phyloP scores from a whole-genome alignment of 1,140 invertebrate species.

The Zaprionus camerounensis region DNA sequence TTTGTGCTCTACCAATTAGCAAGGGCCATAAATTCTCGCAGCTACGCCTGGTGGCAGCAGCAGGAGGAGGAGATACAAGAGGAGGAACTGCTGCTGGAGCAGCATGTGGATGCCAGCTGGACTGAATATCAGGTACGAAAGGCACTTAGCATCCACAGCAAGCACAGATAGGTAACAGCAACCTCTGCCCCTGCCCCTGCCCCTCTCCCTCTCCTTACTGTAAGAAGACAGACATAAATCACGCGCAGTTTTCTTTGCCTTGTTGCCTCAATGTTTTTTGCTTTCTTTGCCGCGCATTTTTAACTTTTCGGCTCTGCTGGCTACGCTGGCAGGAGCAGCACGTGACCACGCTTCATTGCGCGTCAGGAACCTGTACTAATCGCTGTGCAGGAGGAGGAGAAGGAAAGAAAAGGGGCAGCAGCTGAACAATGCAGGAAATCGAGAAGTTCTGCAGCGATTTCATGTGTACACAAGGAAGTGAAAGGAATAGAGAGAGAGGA shows the following conservation, averaged over 20 bases:
- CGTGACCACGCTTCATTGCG: conserved; percentile 71
- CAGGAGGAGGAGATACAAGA: conserved; percentile 36
- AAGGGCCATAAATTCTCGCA: conserved; percentile 71
- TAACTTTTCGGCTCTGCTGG: conserved; percentile 63
- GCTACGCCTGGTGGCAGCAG: conserved; percentile 31
- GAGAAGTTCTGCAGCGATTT: conserved; percentile 1
- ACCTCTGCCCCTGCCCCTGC: not conserved
- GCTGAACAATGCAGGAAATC: conserved; percentile 3
- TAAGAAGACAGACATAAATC: conserved; percentile 64
- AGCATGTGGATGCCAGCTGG: conserved; percentile 63
- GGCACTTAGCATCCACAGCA: conserved; percentile 44
- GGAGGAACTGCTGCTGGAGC: conserved; percentile 40
- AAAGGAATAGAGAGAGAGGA: not conserved
- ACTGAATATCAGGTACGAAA: conserved; percentile 75
- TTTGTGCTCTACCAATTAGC: conserved; percentile 80
- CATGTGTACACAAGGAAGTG: not conserved
- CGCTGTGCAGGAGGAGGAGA: not conserved
- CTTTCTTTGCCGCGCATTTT: conserved; percentile 52
- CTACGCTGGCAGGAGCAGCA: conserved; percentile 32
- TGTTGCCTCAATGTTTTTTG: conserved; percentile 47
- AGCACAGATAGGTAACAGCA: conserved; percentile 53
- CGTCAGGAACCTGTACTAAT: conserved; percentile 6
- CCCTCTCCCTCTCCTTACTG: not conserved
- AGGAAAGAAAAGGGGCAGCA: not conserved
- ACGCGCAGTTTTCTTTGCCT: conserved; percentile 41